Evolutionary conservation across 2,797 vertebrate genomes (phyloP).

Genomic region (Alfaro cultratus): DNA sequence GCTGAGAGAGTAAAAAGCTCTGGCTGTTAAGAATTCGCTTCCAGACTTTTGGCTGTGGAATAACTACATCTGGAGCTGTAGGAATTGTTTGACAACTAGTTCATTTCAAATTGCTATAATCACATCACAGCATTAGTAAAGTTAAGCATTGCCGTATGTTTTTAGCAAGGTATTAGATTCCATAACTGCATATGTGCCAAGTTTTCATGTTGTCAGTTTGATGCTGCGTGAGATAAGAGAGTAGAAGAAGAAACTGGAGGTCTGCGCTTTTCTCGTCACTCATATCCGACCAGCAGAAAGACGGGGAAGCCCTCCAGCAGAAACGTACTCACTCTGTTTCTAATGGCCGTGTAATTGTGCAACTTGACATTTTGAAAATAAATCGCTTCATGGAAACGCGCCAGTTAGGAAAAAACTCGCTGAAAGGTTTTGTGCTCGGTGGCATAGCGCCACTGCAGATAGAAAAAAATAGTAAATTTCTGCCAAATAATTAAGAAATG

Average conservation of each 20-base stretch:
- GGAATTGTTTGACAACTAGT: conserved; percentile 1
- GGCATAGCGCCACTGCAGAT: too few species aligned
- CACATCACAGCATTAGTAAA: not conserved
- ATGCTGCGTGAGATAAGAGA: conserved; percentile 24
- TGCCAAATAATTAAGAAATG: too few species aligned
- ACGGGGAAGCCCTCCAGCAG: conserved; percentile 57
- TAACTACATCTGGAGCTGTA: not conserved
- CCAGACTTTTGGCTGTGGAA: not conserved
- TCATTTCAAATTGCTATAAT: not conserved
- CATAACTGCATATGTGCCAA: conserved; percentile 1
- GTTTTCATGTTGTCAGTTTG: conserved; percentile 2
- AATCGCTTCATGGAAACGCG: too few species aligned
- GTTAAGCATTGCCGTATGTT: conserved; percentile 8
- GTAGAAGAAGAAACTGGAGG: conserved; percentile 32
- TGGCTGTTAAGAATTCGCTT: not conserved
- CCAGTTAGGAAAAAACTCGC: too few species aligned
- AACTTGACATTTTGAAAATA: too few species aligned
- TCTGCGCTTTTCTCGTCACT: conserved; percentile 33
- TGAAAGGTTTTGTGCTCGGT: too few species aligned
- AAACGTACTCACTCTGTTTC: conserved; percentile 45
- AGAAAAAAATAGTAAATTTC: too few species aligned
- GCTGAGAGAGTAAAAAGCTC: not conserved
- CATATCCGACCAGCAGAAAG: conserved; percentile 38
- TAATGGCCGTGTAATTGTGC: too few species aligned
- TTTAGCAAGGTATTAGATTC: not conserved